Conservation (phyloP, 2,113 vertebrate genomes). For the Bettongia penicillata region DNA sequence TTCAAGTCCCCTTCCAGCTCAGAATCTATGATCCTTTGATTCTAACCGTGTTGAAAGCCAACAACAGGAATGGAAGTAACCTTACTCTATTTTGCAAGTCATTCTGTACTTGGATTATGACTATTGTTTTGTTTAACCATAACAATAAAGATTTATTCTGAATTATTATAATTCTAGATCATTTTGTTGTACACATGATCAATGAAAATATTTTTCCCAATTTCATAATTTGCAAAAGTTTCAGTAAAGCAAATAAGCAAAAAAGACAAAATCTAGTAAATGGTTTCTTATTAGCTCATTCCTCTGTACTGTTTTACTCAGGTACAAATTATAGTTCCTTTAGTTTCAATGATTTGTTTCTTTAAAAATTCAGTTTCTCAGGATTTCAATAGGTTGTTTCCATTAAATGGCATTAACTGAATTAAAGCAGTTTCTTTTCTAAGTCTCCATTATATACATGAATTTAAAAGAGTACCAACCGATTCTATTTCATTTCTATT, state of each 20-base stretch:
- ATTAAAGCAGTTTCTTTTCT: background rate
- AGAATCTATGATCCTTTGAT: background rate
- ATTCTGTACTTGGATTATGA: background rate
- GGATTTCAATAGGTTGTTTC: background rate
- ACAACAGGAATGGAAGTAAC: background rate
- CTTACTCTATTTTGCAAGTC: background rate
- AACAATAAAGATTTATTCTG: background rate
- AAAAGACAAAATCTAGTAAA: background rate
- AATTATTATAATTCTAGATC: background rate
- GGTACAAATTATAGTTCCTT: background rate
- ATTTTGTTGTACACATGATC: background rate
- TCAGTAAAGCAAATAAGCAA: background rate
- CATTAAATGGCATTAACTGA: constrained; percentile 3
- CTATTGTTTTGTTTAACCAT: background rate
- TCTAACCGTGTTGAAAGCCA: background rate
- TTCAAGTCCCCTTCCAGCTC: background rate
- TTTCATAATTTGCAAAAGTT: background rate
- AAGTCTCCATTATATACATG: background rate
- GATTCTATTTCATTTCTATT: background rate
- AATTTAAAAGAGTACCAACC: background rate
- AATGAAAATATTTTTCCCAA: background rate
- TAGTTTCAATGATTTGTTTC: constrained; percentile 25
- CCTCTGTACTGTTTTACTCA: background rate
- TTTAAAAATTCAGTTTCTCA: background rate
- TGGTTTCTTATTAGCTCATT: background rate